A percentile compares a stretch with the other conserved stretches of the same genome.
These are phyloP conservation scores for Kryptolebias marmoratus DNA, from an alignment of 2,113 vertebrate species.

Conservation along the genomic window DNA sequence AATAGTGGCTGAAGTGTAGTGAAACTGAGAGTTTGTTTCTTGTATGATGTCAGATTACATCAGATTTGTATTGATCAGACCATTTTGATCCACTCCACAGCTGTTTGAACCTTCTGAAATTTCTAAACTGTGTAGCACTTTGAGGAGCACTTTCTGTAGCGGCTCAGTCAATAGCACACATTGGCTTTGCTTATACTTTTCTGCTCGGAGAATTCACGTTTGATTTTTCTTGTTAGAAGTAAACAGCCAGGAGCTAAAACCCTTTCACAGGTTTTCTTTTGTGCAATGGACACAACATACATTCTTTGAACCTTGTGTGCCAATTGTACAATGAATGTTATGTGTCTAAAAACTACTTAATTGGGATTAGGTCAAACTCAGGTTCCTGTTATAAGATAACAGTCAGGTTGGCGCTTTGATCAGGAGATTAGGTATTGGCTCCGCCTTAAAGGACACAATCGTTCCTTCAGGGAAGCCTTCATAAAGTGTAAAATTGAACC, in stretches of 20 bases:
- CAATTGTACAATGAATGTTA: conserved; percentile 35
- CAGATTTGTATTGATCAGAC: conserved; percentile 7
- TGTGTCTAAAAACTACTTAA: conserved; percentile 23
- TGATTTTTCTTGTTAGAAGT: conserved; percentile 14
- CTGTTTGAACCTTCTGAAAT: background rate
- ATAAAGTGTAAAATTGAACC: background rate
- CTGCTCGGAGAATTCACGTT: conserved; percentile 36
- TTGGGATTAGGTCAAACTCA: conserved; percentile 34
- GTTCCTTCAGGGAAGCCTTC: conserved; percentile 19
- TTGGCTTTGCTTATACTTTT: conserved; percentile 23
- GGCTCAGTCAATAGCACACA: background rate
- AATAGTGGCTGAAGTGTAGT: background rate
- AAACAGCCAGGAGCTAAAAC: conserved; percentile 33
- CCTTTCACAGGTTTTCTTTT: conserved; percentile 22
- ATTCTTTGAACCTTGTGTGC: conserved; percentile 23
- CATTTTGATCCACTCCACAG: conserved; percentile 4
- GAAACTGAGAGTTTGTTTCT: conserved; percentile 1
- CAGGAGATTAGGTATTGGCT: conserved; percentile 40
- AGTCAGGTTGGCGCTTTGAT: conserved; percentile 54
- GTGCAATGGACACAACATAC: background rate
- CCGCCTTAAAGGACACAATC: conserved; percentile 7
- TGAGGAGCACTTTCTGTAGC: conserved; percentile 3
- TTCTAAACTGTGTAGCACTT: background rate
- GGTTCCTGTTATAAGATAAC: conserved; percentile 50
- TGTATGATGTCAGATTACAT: background rate